These are phyloP conservation scores for Pangasius djambal DNA, from an alignment of 2,797 vertebrate genomes.

Conservation along the genomic window DNA sequence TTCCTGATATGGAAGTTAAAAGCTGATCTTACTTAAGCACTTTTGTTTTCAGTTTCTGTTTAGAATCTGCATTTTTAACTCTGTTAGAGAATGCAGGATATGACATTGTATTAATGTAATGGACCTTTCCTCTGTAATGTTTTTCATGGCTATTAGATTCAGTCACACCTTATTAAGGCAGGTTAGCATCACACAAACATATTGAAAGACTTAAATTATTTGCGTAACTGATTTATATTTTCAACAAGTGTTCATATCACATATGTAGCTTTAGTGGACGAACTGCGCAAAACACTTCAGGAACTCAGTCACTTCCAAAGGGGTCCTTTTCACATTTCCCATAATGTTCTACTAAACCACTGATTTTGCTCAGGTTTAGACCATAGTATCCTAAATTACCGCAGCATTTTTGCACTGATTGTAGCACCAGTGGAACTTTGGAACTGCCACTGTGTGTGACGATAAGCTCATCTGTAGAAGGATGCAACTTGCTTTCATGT, in stretches of 20 bases:
- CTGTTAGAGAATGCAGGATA: background rate
- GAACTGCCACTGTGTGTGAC: background rate
- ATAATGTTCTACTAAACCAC: background rate
- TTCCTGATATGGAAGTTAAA: background rate
- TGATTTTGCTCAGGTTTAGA: background rate
- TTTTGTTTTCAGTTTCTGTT: slow-evolving; percentile 1
- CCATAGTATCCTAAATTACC: background rate
- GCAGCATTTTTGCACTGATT: background rate
- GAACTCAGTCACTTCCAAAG: background rate
- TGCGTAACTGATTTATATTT: background rate
- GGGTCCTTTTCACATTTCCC: background rate
- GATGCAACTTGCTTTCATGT: slow-evolving; percentile 36
- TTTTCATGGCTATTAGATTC: background rate
- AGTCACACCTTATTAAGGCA: background rate
- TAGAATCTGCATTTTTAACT: background rate
- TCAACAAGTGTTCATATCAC: background rate
- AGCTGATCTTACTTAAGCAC: background rate
- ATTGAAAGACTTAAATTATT: background rate
- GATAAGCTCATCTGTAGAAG: slow-evolving; percentile 1
- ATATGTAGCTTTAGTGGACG: background rate
- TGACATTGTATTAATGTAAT: background rate
- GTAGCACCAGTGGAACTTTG: background rate
- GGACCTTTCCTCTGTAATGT: background rate
- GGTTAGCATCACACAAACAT: background rate
- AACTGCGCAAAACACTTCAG: background rate